Evolutionary conservation across 2,797 vertebrate species (phyloP).

Genomic region (Semotilus atromaculatus): DNA sequence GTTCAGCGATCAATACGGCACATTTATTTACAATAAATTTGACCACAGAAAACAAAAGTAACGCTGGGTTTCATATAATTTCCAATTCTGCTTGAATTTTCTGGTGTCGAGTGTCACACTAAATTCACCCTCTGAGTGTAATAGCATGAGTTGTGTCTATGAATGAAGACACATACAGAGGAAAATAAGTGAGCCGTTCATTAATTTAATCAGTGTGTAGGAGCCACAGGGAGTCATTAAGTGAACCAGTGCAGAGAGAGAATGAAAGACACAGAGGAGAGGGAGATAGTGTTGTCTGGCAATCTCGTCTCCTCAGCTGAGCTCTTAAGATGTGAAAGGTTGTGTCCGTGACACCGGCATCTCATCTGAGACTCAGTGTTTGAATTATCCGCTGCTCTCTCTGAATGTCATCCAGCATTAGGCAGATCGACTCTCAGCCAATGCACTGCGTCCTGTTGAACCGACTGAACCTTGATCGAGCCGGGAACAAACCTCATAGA

Average conservation of each 20-base stretch:
- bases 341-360: neutral
- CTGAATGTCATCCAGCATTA: neutral
- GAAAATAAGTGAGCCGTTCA: conserved; percentile 31
- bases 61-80: neutral
- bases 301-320: neutral
- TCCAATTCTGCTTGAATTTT: too few species aligned
- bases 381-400: neutral
- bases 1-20: neutral
- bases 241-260: neutral
- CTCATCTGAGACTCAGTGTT: conserved; percentile 6
- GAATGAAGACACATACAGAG: conserved; percentile 19
- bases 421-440: neutral
- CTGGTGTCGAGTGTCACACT: neutral
- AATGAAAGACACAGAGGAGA: neutral
- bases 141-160: conserved; percentile 34
- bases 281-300: neutral
- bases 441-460: neutral
- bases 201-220: conserved; percentile 49
- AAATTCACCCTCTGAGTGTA: conserved; percentile 35
- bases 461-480: too few species aligned
- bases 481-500: neutral
- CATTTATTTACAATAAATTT: neutral
- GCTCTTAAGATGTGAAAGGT: conserved; percentile 10
- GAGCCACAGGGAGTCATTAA: conserved; percentile 45
- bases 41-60: neutral